A percentile compares a stretch with the other conserved stretches of the same genome.
Evolutionary conservation across 2,797 vertebrate genomes (phyloP).

Genomic region (Myripristis murdjan): DNA sequence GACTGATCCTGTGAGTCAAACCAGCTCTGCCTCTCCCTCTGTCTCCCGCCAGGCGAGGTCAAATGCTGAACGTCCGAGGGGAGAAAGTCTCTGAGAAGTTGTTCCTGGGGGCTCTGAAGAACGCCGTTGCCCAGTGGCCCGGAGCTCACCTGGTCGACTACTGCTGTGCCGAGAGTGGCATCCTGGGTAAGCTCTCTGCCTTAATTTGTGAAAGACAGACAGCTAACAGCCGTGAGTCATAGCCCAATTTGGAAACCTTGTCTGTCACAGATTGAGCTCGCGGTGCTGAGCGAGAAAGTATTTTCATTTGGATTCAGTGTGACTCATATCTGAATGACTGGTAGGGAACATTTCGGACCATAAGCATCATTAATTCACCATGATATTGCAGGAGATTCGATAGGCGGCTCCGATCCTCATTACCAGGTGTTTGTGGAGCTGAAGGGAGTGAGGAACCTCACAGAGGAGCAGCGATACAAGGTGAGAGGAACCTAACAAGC

Average conservation of each 20-base stretch:
- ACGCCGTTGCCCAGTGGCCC: slow-evolving; percentile 87
- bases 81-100: slow-evolving; percentile 88
- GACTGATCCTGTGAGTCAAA: background rate
- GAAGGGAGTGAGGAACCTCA: slow-evolving; percentile 91
- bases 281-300: background rate
- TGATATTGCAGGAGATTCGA: slow-evolving; percentile 83
- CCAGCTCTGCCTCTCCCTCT: background rate
- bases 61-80: slow-evolving; percentile 90
- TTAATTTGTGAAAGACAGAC: background rate
- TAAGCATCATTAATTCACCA: background rate
- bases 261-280: background rate
- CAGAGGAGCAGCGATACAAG: slow-evolving; percentile 93
- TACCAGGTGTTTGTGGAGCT: slow-evolving; percentile 95
- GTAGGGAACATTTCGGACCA: background rate
- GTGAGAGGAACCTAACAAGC: slow-evolving; percentile 64
- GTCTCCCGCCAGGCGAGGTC: slow-evolving; percentile 82
- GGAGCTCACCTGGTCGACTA: slow-evolving; percentile 92
- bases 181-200: slow-evolving; percentile 87
- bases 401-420: slow-evolving; percentile 90
- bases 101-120: slow-evolving; percentile 86
- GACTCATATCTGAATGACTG: background rate
- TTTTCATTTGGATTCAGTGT: background rate
- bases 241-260: background rate
- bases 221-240: background rate
- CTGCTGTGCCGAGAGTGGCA: slow-evolving; percentile 89